Conservation (phyloP, 2,888 invertebrate species). For the Colletes collaris region DNA sequence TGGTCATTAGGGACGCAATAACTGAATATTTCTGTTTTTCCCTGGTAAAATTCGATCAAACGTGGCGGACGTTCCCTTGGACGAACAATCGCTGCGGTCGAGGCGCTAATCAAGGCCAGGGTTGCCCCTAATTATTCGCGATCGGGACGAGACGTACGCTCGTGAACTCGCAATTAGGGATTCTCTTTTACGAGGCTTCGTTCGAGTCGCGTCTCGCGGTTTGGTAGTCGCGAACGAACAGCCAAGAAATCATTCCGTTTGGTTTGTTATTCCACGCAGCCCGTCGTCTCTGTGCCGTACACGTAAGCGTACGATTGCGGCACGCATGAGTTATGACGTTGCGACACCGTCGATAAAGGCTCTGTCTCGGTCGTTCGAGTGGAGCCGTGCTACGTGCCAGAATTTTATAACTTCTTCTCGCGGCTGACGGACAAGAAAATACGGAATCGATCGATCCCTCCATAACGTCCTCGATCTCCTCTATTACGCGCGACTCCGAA, state of each 20-base stretch:
- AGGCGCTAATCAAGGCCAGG: no score
- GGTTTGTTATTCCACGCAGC: slow-evolving; percentile 49
- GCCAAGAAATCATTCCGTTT: slow-evolving; percentile 24
- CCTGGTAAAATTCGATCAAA: no score
- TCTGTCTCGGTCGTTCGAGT: slow-evolving; percentile 35
- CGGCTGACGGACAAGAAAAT: slow-evolving; percentile 4
- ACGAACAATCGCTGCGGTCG: no score
- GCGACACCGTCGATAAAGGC: slow-evolving; percentile 47
- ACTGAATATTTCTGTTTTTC: no score
- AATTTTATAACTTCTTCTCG: slow-evolving; percentile 57
- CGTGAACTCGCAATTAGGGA: neutral
- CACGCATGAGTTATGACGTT: slow-evolving; percentile 53
- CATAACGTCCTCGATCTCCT: no score
- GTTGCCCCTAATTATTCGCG: slow-evolving; percentile 1
- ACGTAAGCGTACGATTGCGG: slow-evolving; percentile 47
- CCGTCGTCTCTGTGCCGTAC: slow-evolving; percentile 35
- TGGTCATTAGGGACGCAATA: no score
- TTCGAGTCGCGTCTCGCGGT: no score
- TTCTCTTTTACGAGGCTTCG: no score
- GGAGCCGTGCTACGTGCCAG: slow-evolving; percentile 53
- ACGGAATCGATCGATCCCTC: slow-evolving; percentile 7
- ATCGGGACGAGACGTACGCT: neutral
- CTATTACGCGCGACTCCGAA: neutral
- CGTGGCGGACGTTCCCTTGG: no score
- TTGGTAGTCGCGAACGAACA: neutral